Percentiles rank a stretch among this genome's conserved stretches.
These are phyloP conservation scores for Heteronetta atricapilla DNA, from an alignment of 2,113 vertebrate genomes.

Conservation along the genomic window DNA sequence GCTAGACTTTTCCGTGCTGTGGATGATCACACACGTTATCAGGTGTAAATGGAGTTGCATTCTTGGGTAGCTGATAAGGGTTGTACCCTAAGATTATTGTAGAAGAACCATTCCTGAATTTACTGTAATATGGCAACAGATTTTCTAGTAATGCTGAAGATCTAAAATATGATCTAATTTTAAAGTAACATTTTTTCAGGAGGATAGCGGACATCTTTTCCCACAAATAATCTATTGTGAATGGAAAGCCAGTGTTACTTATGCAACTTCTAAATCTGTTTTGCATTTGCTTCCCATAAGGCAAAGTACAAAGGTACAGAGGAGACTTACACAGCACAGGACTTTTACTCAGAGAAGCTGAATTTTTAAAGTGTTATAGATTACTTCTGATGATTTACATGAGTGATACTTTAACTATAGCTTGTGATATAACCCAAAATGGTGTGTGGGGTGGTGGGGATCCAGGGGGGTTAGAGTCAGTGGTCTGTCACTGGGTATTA, in stretches of 20 bases:
- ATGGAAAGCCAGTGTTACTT: background rate
- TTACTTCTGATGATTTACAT: background rate
- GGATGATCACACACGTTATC: background rate
- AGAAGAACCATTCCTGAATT: background rate
- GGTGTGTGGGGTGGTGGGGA: fast-evolving
- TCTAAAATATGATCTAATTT: background rate
- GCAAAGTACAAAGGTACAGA: background rate
- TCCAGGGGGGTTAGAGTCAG: background rate
- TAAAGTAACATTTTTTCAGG: background rate
- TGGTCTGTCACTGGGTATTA: background rate
- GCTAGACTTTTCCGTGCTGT: background rate
- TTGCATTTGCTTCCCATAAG: background rate
- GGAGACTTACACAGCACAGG: background rate
- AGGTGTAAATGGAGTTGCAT: background rate
- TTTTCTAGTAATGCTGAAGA: background rate
- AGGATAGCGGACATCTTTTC: background rate
- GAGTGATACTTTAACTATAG: background rate
- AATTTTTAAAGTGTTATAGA: background rate
- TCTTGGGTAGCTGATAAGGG: background rate
- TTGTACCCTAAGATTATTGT: background rate
- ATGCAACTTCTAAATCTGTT: background rate
- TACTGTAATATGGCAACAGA: background rate
- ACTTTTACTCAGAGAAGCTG: background rate
- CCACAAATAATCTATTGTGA: background rate
- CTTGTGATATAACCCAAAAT: background rate